Base-by-base conservation (phyloP, 2,113 vertebrate genomes). In the Ictalurus punctatus region DNA sequence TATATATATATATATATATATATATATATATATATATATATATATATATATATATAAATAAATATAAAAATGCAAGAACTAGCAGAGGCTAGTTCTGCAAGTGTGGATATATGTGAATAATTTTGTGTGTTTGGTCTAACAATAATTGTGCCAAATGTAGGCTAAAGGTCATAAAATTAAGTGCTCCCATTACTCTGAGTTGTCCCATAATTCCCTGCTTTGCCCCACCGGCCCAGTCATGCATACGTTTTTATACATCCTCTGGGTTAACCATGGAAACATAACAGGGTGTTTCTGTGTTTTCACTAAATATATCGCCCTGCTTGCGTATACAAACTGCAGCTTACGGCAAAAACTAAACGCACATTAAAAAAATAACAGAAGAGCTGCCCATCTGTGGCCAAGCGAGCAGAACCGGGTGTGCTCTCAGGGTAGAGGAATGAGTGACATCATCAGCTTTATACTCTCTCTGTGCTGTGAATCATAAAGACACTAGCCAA, bases 181-280 rank as follows among this genome's bases (percentile, higher is more conserved):
- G 37, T 37, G 10, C 30, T 61, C 54, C 34, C 63, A 10, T 61
- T 30, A 52, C 52, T 27, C 87, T 89, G 73, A 73, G 21, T 37
- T 58, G n/a, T 79, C 73, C 54, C 71, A 86, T 89, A 88, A 78
- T 59, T 59, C 54, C 63, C 40, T 63, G 73, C 80, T 87, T 14
- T 48, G 69, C 17, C 37, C 40, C 58, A 37, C 69, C 54, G 48
- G 23, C 73, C 71, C 9, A 76, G 12, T 44, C 40, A 76, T 30
- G 21, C 37, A 48, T 54, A 40, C 48, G 59, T 78, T 83, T 83
- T 82, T 82, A 82, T 83, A 52, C 67, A 40, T 78, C 58, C 84
- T 85, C 74, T 52, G 81, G 61, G 79, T 30, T 86, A 37, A 56
- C 87, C 84, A 80, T 89, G 79, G 87, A 84, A 89, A 84, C 63